Evolutionary conservation across 2,113 vertebrate genomes (phyloP).

Genomic region (Nettapus auritus): DNA sequence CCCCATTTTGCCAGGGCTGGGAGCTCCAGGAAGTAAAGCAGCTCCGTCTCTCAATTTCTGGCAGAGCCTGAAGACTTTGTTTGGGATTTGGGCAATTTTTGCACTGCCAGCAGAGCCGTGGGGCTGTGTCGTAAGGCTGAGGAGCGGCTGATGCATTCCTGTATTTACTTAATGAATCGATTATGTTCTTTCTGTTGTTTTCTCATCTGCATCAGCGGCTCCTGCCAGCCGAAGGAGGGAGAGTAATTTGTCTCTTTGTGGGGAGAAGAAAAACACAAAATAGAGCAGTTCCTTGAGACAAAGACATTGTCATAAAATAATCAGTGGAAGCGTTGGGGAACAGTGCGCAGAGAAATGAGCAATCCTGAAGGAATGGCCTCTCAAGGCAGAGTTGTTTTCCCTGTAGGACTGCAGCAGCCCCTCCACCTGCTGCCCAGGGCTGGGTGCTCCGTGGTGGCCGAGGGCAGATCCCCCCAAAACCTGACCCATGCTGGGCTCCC

Average conservation of each 20-base stretch:
- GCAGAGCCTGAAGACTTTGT: not conserved
- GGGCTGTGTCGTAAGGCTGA: not conserved
- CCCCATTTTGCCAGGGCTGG: accelerated
- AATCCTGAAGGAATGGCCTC: not conserved
- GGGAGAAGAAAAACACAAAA: slow-evolving; percentile 54
- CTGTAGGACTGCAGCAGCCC: not conserved
- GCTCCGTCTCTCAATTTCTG: not conserved
- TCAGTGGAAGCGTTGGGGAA: not conserved
- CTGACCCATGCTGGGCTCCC: accelerated
- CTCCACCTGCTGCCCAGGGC: not conserved
- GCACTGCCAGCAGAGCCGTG: accelerated
- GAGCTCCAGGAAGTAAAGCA: accelerated
- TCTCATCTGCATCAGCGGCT: slow-evolving; percentile 51
- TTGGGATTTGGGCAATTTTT: not conserved
- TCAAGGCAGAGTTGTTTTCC: not conserved
- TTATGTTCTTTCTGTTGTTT: slow-evolving; percentile 45
- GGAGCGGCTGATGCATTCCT: not conserved
- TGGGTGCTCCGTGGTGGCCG: accelerated
- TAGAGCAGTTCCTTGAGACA: slow-evolving; percentile 35
- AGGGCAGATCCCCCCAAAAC: not conserved
- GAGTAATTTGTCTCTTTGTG: slow-evolving; percentile 49
- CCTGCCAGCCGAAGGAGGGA: slow-evolving; percentile 23
- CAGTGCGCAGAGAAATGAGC: not conserved
- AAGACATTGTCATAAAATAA: slow-evolving; percentile 19
- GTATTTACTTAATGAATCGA: slow-evolving; percentile 44